Base-by-base conservation (phyloP, 1,140 invertebrate genomes). In the Drosophila grimshawi region DNA sequence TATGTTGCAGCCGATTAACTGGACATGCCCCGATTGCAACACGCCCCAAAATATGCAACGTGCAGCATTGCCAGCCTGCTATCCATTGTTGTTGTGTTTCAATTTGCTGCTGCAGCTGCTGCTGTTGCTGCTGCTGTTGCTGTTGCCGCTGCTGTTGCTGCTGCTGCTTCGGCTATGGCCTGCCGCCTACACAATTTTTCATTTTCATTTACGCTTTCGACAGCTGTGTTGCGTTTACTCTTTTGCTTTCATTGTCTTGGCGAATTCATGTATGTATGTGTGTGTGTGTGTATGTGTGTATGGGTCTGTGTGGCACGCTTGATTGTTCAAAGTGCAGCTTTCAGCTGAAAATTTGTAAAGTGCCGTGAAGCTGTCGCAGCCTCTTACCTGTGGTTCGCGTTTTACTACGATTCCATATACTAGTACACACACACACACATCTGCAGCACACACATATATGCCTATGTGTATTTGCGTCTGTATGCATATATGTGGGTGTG, bases 281-380 rank as follows among this genome's bases (percentile, higher is more conserved):
- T 57, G 11, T 33, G 39, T 57, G 32, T 62, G 33, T 33, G 19
- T 52, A 27, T 45, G 48, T 35, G 37, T 59, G 41, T 56, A 41
- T 67, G 51, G 48, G 49, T 43, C 56, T 57, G 43, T 57, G 59
- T 56, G 37, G 59, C 72, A 75, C 67, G 82, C 83, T 86, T 86
- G 82, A 86, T 86, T 86, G 82, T 86, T 88, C 83, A 86, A 86
- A 86, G 82, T 83, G 82, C 82, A 86, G 83, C 83, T 80, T 80
- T 88, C 83, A 76, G 65, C 62, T 86, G 82, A 76, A 86, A 88
- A 86, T 86, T 88, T 86, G 80, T 76, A 77, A 86, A 88, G 82
- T 86, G 77, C 80, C 52, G 81, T 77, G 46, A 52, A 65, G 67
- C 39, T 43, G 51, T 7, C 33, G 7, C 39, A 5, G 52, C 51